A percentile compares a stretch with the other conserved stretches of the same genome.
Evolutionary conservation across 2,888 invertebrate genomes (phyloP).

Genomic region (Aphrophora alni): DNA sequence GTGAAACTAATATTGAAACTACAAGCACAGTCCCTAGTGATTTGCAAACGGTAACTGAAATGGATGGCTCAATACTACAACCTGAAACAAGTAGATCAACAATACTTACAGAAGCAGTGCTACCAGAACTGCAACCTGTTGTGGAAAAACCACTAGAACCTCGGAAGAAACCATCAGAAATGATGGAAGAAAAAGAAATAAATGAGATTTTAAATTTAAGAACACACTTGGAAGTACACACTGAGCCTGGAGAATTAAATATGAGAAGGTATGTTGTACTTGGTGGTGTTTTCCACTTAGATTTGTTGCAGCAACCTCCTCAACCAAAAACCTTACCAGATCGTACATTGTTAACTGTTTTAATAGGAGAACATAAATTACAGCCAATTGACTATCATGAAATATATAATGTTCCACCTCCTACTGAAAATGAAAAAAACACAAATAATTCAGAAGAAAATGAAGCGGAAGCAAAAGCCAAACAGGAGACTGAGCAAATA

Average conservation of each 20-base stretch:
- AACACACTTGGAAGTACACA: slow-evolving; percentile 35
- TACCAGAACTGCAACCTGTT: background rate
- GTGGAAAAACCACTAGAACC: slow-evolving; percentile 14
- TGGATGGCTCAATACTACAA: background rate
- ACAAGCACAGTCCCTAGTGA: background rate
- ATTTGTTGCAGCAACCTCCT: slow-evolving; percentile 77
- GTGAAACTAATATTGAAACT: background rate
- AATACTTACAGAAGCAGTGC: background rate
- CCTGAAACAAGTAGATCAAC: background rate
- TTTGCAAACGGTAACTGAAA: background rate
- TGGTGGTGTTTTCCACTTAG: slow-evolving; percentile 77
- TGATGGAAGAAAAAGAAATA: slow-evolving; percentile 33
- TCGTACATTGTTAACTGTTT: slow-evolving; percentile 40
- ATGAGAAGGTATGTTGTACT: slow-evolving; percentile 76
- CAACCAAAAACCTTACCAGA: slow-evolving; percentile 62
- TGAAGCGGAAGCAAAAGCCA: slow-evolving; percentile 73
- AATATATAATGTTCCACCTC: slow-evolving; percentile 71
- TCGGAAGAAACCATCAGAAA: slow-evolving; percentile 33
- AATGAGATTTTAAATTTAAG: slow-evolving; percentile 11
- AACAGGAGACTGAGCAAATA: slow-evolving; percentile 68
- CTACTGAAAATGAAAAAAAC: slow-evolving; percentile 68
- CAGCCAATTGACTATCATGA: slow-evolving; percentile 61
- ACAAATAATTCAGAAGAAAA: slow-evolving; percentile 69
- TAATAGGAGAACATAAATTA: slow-evolving; percentile 41
- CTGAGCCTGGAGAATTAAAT: slow-evolving; percentile 59